Percentiles rank a stretch among this genome's conserved stretches.
Evolutionary conservation across 2,113 vertebrate genomes (phyloP).

Genomic region (Dolichallabes microphthalmus): DNA sequence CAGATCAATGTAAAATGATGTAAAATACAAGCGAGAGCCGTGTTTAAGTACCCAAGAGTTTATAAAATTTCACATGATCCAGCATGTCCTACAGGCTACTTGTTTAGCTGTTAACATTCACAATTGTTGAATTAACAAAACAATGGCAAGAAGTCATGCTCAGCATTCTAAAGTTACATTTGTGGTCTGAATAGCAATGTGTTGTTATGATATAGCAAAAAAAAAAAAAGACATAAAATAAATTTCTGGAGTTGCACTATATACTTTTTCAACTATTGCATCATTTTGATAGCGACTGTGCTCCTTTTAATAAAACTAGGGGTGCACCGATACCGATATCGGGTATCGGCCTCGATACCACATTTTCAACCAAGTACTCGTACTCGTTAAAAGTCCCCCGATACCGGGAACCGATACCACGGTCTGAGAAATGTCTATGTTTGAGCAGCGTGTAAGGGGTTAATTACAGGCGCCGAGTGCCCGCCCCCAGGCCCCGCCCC

Average conservation of each 20-base stretch:
- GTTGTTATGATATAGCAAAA: not conserved
- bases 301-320: not conserved
- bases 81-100: not conserved
- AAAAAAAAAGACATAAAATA: not conserved
- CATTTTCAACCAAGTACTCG: too few relatives aligned
- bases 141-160: too few relatives aligned
- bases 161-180: not conserved
- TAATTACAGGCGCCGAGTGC: too few relatives aligned
- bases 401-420: too few relatives aligned
- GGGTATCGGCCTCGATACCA: too few relatives aligned
- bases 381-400: too few relatives aligned
- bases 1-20: not conserved
- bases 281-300: not conserved
- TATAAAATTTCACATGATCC: not conserved
- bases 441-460: too few relatives aligned
- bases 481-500: too few relatives aligned
- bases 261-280: not conserved
- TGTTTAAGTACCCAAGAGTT: not conserved
- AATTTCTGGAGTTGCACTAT: not conserved
- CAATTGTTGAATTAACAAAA: not conserved
- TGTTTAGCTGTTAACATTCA: not conserved
- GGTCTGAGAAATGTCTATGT: too few relatives aligned
- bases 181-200: not conserved
- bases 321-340: too few relatives aligned
- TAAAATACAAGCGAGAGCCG: too few relatives aligned